Evolutionary conservation across 1,140 invertebrate genomes (phyloP), one percentile per base, ranked within the genome.

Genomic region (Meloidogyne hapla): DNA sequence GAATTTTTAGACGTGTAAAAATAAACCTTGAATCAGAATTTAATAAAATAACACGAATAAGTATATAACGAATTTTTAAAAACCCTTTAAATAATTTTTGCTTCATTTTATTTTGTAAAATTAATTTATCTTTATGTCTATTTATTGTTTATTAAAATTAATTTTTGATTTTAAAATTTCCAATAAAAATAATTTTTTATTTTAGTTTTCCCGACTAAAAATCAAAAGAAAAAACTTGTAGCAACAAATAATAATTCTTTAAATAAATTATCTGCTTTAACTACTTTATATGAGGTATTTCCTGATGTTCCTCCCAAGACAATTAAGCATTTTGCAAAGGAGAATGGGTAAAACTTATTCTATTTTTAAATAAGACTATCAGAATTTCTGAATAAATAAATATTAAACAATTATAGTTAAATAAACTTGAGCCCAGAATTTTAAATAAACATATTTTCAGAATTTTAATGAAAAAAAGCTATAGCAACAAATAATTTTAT

Each of bases 301-400:
- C 48, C 48, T n/a, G 48, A 56, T 56, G 48, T 56, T n/a, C 48
- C 48, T 56, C 48, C 48, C n/a, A 56, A 56, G n/a, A 56, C 48
- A 8, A 21, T 56, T 5, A 56, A 56, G 6, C 48, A 56, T 56
- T 56, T 56, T 56, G 48, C 48, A n/a, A 56, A 56, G 48, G 48
- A 56, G 6, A 56, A 56, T 56, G 48, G 18, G 48, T 56, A 42
- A 42, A 3, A 33, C 4, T 33, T 33, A n/a, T n/a, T n/a, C n/a
- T n/a, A n/a, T n/a, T n/a, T n/a, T n/a, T n/a, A n/a, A n/a, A n/a
- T n/a, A n/a, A n/a, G n/a, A n/a, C n/a, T n/a, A n/a, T n/a, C n/a
- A n/a, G n/a, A n/a, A n/a, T n/a, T n/a, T n/a, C n/a, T 38, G 9
- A 38, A 38, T 13, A 42, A 42, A 12, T 42, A 56, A 56, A 56